Conservation (phyloP, 2,888 invertebrate genomes). For the Xanthia icteritia region DNA sequence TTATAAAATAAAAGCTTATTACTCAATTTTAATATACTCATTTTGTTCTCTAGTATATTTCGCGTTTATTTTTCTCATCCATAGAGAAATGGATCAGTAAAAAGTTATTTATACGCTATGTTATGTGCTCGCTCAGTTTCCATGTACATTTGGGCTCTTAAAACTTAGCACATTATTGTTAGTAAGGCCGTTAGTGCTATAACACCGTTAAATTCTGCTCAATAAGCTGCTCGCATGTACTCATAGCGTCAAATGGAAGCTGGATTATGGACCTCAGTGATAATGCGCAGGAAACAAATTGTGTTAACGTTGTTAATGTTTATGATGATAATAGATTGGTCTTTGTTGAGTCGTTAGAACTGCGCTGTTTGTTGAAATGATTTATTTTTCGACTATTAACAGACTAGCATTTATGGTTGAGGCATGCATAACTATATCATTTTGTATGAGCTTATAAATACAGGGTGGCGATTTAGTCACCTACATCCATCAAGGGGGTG, state of each 20-base stretch:
- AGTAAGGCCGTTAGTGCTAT: conserved; percentile 29
- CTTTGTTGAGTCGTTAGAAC: conserved; percentile 28
- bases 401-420: not conserved
- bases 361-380: conserved; percentile 4
- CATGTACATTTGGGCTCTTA: conserved; percentile 38
- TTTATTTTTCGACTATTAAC: conserved; percentile 9
- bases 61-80: conserved; percentile 8
- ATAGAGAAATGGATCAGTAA: conserved; percentile 24
- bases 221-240: conserved; percentile 46
- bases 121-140: conserved; percentile 8
- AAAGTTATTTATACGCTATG: conserved; percentile 30
- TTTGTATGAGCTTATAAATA: not conserved
- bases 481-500: too few relatives aligned
- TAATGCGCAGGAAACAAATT: conserved; percentile 42
- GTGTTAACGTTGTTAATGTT: conserved; percentile 23
- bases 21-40: conserved; percentile 4
- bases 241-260: conserved; percentile 32
- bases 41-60: conserved; percentile 19
- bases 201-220: conserved; percentile 50
- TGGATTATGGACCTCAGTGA: conserved; percentile 36
- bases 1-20: conserved; percentile 6
- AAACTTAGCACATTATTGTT: conserved; percentile 42
- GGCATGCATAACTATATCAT: not conserved
- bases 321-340: conserved; percentile 26
- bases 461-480: too few relatives aligned